Percentiles rank a stretch among this genome's conserved stretches.
phyloP scores from a whole-genome alignment of 2,888 invertebrate genomes.

The Petrolisthes cinctipes region DNA sequence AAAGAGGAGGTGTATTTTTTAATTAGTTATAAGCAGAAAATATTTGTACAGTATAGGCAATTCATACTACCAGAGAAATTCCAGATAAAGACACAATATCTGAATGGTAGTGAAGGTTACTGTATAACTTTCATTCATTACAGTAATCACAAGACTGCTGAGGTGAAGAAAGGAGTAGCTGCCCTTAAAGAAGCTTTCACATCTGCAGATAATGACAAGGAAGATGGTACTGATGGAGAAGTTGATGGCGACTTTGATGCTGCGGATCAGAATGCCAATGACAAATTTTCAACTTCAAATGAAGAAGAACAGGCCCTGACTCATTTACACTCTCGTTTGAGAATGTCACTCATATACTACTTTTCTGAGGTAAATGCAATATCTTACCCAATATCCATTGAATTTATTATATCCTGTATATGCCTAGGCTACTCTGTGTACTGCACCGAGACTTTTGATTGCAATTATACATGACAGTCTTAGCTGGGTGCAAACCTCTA shows the following conservation, averaged over 20 bases:
- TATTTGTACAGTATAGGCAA: background rate
- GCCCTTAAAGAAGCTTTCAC: background rate
- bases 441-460: no score
- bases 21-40: no score
- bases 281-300: no score
- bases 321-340: constrained; percentile 13
- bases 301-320: background rate
- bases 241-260: no score
- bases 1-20: background rate
- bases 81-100: background rate
- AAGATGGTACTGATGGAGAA: background rate
- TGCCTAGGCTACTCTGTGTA: no score
- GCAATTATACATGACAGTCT: no score
- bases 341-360: background rate
- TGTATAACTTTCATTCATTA: background rate
- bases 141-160: constrained; percentile 11
- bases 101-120: no score
- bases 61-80: background rate
- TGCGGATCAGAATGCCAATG: no score
- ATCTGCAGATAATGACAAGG: background rate
- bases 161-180: background rate
- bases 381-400: no score
- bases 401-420: background rate
- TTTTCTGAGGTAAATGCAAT: background rate
- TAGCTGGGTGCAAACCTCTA: no score